Evolutionary conservation across 35 echinoderm and acorn worm genomes (phyloP).

Genomic region (Heliocidaris tuberculata): DNA sequence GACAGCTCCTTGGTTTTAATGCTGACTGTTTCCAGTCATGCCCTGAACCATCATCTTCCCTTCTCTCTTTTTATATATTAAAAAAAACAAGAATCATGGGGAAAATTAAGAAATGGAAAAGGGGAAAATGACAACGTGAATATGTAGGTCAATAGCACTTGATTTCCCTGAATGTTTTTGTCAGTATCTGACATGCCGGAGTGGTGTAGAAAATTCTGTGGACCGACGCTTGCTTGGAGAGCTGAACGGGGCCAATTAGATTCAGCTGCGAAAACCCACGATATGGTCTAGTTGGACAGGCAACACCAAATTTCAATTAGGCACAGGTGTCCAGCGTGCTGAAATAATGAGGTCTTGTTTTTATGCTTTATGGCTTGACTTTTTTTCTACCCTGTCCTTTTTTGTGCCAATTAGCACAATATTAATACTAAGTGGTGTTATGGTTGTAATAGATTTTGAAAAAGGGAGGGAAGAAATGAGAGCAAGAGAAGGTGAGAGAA

Average conservation of each 20-base stretch:
- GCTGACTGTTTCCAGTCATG: too few relatives aligned
- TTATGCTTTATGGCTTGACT: neutral
- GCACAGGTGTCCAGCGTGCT: slow-evolving; percentile 3
- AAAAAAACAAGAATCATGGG: neutral
- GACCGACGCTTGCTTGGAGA: neutral
- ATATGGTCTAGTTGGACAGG: neutral
- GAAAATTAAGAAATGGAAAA: neutral
- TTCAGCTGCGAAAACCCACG: slow-evolving; percentile 2
- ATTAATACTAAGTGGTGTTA: neutral
- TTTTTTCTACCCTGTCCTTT: neutral
- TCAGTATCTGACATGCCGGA: neutral
- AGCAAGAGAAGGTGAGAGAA: neutral
- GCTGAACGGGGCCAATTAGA: slow-evolving; percentile 23
- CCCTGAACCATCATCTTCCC: too few relatives aligned
- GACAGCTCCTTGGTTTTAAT: too few relatives aligned
- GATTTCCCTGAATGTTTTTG: slow-evolving; percentile 24
- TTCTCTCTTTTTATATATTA: neutral
- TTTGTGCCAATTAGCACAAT: neutral
- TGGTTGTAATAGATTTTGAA: neutral
- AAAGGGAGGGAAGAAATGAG: neutral
- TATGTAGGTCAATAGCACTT: slow-evolving; percentile 30
- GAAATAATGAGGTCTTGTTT: slow-evolving; percentile 20
- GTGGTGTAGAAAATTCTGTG: slow-evolving; percentile 4
- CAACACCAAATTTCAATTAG: slow-evolving; percentile 32
- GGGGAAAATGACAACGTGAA: neutral